Conservation (phyloP, 2,888 invertebrate species). For the Drosophila mulleri region DNA sequence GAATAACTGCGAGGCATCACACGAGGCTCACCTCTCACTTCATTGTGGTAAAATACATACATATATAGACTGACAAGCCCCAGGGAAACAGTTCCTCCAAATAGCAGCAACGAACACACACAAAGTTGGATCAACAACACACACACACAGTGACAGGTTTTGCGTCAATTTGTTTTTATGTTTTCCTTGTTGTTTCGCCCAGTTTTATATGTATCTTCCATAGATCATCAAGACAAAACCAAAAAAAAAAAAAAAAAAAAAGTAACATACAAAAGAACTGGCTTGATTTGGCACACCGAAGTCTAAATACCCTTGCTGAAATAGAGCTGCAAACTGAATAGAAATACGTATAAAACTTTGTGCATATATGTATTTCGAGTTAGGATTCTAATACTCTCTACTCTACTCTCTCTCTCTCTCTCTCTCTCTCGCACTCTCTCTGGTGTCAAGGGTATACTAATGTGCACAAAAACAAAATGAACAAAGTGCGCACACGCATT, state of each 20-base stretch:
- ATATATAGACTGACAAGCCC: constrained; percentile 60
- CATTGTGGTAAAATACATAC: constrained; percentile 67
- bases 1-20: constrained; percentile 10
- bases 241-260: constrained; percentile 1
- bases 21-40: constrained; percentile 17
- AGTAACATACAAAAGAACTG: background rate
- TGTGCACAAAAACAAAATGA: constrained; percentile 25
- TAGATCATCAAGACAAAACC: constrained; percentile 23
- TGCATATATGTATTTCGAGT: no score
- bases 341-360: no score
- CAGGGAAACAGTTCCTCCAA: constrained; percentile 18
- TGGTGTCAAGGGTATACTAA: background rate
- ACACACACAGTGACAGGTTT: constrained; percentile 9
- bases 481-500: constrained; percentile 59
- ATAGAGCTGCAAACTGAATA: background rate
- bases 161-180: constrained; percentile 55
- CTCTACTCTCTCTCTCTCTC: background rate
- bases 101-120: constrained; percentile 5
- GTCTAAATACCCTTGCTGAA: background rate
- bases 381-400: constrained; percentile 2
- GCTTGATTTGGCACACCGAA: background rate
- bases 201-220: constrained; percentile 28
- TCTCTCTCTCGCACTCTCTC: background rate
- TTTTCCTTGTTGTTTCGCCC: constrained; percentile 49
- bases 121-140: constrained; percentile 36